Evolutionary conservation across 2,113 vertebrate species (phyloP), one percentile per base, ranked within the genome.

Genomic region (Variabilichromis moorii): DNA sequence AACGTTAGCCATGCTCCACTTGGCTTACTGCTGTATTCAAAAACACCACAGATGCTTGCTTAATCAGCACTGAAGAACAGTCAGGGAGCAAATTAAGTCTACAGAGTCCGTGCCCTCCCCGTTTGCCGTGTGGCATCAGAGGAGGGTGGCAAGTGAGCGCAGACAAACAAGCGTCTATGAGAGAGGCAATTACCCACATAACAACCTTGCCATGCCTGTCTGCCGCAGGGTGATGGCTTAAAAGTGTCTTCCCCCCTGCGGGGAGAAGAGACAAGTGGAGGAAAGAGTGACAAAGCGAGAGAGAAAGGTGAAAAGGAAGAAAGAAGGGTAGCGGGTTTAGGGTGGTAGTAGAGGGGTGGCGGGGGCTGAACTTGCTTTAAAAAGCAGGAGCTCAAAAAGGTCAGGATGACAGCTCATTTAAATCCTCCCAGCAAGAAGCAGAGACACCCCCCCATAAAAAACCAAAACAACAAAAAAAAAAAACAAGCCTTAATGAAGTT

Each of bases 391-490:
- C 95, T 93, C 92, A 93, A 93, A 96, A 96, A 96, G 96, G 96
- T 97, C 95, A 97, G 93, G 93, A 92, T 91, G 94, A 95, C 95
- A 95, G 95, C 96, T 97, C 95, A 96, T 96, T 96, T 96, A 96
- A 96, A 96, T 96, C 95, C 94, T 95, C 92, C 92, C 89, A 88
- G 93, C 21, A 40, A 94, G 93, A 14, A 24, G 71, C 78, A 73
- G 19, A 40, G n/a, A 68, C 24, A 0, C 3, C 3, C 11, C 3
- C 3, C 10, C 11, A 5, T 2, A 6, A 8, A 7, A 3, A 21
- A 21, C 21, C 21, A 21, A 21, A 21, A 21, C 21, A 21, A 21
- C 21, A 17, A 5, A 10, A 1, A 12, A 95, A 93, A 37, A 4
- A 19, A 5, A 90, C 79, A 92, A 92, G 91, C 89, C 88, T 93